Evolutionary conservation across 2,888 invertebrate species (phyloP).

Genomic region (Drosophila subquinaria): DNA sequence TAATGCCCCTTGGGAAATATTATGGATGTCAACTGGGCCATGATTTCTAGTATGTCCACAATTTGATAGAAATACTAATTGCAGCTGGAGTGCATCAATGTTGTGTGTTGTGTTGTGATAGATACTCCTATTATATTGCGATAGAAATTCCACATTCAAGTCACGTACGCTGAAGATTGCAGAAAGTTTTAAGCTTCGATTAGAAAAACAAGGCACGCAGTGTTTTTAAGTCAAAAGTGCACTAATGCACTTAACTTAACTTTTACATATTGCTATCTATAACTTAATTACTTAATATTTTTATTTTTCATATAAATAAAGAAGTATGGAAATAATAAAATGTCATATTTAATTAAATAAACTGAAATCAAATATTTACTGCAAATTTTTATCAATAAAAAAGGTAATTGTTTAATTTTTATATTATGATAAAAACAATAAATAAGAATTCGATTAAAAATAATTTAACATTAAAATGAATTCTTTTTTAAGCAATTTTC

Average conservation of each 20-base stretch:
- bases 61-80: slow-evolving; percentile 13
- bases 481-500: no score
- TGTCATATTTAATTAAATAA: no score
- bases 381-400: no score
- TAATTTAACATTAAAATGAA: no score
- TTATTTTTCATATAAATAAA: no score
- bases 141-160: slow-evolving; percentile 1
- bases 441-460: no score
- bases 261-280: no score
- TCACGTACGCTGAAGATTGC: neutral
- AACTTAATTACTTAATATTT: no score
- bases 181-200: neutral
- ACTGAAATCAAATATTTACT: no score
- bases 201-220: neutral
- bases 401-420: no score
- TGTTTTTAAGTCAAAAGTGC: neutral
- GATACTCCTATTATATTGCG: slow-evolving; percentile 5
- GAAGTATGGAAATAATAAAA: no score
- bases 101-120: neutral
- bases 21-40: slow-evolving; percentile 17
- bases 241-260: neutral
- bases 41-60: slow-evolving; percentile 4
- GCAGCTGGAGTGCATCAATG: neutral
- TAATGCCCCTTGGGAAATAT: slow-evolving; percentile 12
- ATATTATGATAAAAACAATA: no score